Conservation (phyloP, 1,140 invertebrate species). For the Macrocentrus cingulum region DNA sequence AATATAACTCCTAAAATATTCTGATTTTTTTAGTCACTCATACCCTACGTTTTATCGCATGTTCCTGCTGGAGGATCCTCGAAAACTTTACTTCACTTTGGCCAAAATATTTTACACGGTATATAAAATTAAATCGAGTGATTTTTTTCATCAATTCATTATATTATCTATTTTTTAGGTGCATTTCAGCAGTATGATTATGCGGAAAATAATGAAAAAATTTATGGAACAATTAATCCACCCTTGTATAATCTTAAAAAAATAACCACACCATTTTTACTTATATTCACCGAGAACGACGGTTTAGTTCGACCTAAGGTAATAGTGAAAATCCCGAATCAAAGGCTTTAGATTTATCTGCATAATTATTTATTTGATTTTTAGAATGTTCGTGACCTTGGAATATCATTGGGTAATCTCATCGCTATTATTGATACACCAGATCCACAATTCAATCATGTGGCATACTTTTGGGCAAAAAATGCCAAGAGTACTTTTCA, state of each 20-base stretch:
- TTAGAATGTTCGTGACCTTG: too few relatives aligned
- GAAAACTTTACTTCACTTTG: slow-evolving; percentile 57
- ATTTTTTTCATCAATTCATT: neutral
- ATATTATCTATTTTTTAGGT: slow-evolving; percentile 29
- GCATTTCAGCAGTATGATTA: slow-evolving; percentile 59
- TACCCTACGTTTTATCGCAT: slow-evolving; percentile 42
- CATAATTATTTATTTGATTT: too few relatives aligned
- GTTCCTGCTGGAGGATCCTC: slow-evolving; percentile 64
- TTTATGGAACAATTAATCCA: slow-evolving; percentile 58
- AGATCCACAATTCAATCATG: too few relatives aligned
- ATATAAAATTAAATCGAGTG: neutral
- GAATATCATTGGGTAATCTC: too few relatives aligned
- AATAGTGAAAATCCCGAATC: neutral
- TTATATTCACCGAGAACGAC: slow-evolving; percentile 71
- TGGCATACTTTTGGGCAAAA: slow-evolving; percentile 48
- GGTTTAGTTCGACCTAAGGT: slow-evolving; percentile 55
- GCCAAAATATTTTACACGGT: slow-evolving; percentile 45
- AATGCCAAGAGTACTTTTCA: slow-evolving; percentile 41
- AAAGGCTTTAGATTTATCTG: slow-evolving; percentile 37
- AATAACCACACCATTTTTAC: slow-evolving; percentile 64
- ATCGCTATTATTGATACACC: too few relatives aligned
- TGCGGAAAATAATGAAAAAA: slow-evolving; percentile 55
- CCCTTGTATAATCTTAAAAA: slow-evolving; percentile 63
- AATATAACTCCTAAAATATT: slow-evolving; percentile 1
- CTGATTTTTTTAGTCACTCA: slow-evolving; percentile 36